phyloP scores from a whole-genome alignment of 2,797 vertebrate species.

The Eremophila alpestris region DNA sequence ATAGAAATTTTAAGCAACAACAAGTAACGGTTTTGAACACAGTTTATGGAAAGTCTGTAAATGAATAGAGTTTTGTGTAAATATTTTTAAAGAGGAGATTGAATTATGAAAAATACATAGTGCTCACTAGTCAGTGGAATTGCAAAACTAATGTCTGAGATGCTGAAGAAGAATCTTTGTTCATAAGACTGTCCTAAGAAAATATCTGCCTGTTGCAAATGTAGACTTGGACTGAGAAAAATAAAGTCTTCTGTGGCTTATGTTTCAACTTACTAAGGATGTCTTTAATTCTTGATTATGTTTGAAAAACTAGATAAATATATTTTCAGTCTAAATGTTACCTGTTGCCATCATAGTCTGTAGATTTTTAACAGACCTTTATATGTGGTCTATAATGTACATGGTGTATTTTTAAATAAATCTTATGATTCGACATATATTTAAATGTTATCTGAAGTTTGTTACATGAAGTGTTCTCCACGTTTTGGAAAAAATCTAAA shows the following conservation, averaged over 20 bases:
- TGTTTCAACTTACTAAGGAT: background rate
- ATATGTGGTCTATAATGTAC: background rate
- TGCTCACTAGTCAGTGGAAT: background rate
- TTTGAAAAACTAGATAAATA: background rate
- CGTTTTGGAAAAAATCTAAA: background rate
- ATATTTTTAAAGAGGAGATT: background rate
- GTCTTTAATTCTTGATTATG: background rate
- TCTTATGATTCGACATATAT: background rate
- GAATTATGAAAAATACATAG: background rate
- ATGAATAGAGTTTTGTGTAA: rapidly evolving
- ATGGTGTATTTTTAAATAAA: background rate
- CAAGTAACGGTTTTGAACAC: background rate
- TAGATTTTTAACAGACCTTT: background rate
- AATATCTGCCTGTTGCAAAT: background rate
- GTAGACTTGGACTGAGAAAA: background rate
- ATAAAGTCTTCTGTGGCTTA: rapidly evolving
- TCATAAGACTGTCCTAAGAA: background rate
- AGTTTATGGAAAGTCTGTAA: background rate
- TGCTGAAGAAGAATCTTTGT: background rate
- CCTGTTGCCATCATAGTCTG: background rate
- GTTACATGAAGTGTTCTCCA: background rate
- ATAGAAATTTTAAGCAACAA: background rate
- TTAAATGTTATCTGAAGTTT: background rate
- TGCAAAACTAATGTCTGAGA: background rate
- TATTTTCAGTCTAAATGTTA: background rate